Conservation (phyloP, 2,888 invertebrate genomes). For the Dryomyza anilis region DNA sequence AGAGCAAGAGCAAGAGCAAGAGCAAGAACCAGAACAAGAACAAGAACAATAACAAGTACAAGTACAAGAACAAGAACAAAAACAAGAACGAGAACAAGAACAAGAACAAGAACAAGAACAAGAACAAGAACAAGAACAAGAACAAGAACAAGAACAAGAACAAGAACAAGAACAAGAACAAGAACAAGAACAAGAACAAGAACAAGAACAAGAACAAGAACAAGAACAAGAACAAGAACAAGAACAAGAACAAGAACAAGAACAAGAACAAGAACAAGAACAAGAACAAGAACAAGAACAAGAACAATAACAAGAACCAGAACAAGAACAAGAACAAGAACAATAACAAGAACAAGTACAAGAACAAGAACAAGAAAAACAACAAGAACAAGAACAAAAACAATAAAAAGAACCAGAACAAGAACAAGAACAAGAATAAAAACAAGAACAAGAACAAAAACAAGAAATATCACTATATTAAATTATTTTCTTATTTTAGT, state of each 20-base stretch:
- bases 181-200: background rate
- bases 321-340: background rate
- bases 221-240: conserved; percentile 20
- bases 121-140: background rate
- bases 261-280: conserved; percentile 18
- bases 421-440: no score
- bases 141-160: background rate
- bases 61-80: background rate
- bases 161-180: background rate
- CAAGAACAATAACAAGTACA: background rate
- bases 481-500: no score
- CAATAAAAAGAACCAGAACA: background rate
- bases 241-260: background rate
- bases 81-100: background rate
- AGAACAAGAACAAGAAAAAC: background rate
- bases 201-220: conserved; percentile 16
- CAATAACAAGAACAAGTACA: background rate
- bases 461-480: no score
- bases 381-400: background rate
- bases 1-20: background rate
- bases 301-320: background rate
- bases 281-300: conserved; percentile 15
- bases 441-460: no score
- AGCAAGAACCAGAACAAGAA: background rate
- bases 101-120: background rate